Conservation (phyloP, 2,797 vertebrate genomes). For the Hirundo rustica region DNA sequence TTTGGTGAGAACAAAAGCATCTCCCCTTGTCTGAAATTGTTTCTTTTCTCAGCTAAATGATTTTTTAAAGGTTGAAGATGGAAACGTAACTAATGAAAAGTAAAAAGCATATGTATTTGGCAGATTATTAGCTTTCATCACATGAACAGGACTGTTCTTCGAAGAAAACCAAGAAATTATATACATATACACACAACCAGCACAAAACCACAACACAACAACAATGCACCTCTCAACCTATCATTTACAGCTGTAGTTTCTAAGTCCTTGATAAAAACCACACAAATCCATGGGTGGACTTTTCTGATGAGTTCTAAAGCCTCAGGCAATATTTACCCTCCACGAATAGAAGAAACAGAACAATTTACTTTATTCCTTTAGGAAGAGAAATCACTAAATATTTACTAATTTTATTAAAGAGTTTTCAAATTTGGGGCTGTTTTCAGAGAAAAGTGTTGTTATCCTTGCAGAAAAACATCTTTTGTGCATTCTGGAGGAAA, state of each 20-base stretch:
- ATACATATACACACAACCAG: not conserved
- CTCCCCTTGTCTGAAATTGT: not conserved
- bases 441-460: not conserved
- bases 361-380: not conserved
- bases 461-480: not conserved
- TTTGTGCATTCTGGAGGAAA: constrained; percentile 22
- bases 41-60: not conserved
- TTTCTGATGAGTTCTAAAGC: not conserved
- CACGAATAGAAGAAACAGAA: not conserved
- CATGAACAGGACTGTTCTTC: not conserved
- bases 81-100: not conserved
- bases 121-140: not conserved
- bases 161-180: not conserved
- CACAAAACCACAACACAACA: not conserved
- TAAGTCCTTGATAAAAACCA: not conserved
- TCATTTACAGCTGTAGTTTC: not conserved
- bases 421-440: not conserved
- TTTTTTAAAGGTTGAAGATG: not conserved
- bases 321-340: not conserved
- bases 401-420: not conserved
- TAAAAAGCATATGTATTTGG: not conserved
- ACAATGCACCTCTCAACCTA: not conserved
- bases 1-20: not conserved
- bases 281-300: not conserved
- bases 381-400: not conserved